phyloP scores from a whole-genome alignment of 2,113 vertebrate species.

The Nansenia antarctica region DNA sequence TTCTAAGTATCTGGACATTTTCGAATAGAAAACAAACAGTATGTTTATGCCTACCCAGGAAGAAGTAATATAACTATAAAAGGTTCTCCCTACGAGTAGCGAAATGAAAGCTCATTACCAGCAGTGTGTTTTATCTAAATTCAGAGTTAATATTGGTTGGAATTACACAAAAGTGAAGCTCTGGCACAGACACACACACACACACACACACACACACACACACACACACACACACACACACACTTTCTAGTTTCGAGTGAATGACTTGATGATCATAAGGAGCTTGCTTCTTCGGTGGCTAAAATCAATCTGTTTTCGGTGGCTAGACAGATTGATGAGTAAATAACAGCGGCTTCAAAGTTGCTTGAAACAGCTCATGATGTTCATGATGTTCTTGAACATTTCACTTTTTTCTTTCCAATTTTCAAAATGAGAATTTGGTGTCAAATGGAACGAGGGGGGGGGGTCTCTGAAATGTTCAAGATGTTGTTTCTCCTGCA shows the following conservation, averaged over 20 bases:
- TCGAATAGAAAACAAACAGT: constrained; percentile 15
- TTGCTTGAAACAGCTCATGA: constrained; percentile 33
- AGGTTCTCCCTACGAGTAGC: constrained; percentile 50
- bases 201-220: constrained; percentile 1
- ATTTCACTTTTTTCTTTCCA: not conserved
- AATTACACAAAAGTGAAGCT: constrained; percentile 66
- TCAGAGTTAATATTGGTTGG: constrained; percentile 70
- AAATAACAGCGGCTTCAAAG: constrained; percentile 59
- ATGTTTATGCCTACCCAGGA: constrained; percentile 53
- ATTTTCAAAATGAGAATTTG: too few species aligned
- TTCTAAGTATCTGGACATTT: constrained; percentile 26
- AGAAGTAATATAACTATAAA: constrained; percentile 40
- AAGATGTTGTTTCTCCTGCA: not conserved
- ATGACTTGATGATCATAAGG: constrained; percentile 56
- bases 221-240: constrained; percentile 7
- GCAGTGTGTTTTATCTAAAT: constrained; percentile 74
- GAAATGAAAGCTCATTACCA: constrained; percentile 65
- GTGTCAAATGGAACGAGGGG: too few species aligned
- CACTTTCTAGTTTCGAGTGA: constrained; percentile 10
- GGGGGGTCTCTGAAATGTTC: too few species aligned
- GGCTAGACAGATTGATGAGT: constrained; percentile 54
- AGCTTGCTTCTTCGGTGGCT: constrained; percentile 39
- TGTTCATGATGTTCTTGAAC: not conserved
- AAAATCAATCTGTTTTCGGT: constrained; percentile 46
- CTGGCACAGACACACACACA: constrained; percentile 17